A percentile compares a stretch with the other conserved stretches of the same genome.
Evolutionary conservation across 2,888 invertebrate genomes (phyloP).

Genomic region (Eueremaeus valkanovi): DNA sequence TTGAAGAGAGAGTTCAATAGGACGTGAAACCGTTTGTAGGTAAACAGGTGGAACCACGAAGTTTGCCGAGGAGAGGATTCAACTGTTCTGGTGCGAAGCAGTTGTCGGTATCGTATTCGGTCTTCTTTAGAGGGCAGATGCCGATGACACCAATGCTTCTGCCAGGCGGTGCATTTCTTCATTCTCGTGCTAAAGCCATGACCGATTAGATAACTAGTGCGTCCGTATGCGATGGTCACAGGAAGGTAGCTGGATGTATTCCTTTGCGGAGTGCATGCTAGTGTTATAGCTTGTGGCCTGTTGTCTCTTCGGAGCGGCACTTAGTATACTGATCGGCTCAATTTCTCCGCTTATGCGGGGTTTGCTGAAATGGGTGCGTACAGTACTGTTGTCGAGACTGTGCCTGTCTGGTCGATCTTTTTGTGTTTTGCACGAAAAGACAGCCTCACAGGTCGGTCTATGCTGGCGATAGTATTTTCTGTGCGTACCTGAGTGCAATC

Average conservation of each 20-base stretch:
- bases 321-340: constrained; percentile 32
- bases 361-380: not conserved
- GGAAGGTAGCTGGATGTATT: constrained; percentile 39
- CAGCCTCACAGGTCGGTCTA: not conserved
- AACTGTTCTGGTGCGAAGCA: constrained; percentile 42
- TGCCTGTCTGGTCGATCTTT: not conserved
- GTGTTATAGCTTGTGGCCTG: constrained; percentile 32
- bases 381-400: not conserved
- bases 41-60: constrained; percentile 53
- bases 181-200: constrained; percentile 37
- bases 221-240: constrained; percentile 30
- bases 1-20: constrained; percentile 58
- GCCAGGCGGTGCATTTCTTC: constrained; percentile 30
- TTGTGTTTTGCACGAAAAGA: constrained; percentile 15
- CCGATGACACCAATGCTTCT: not conserved
- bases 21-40: constrained; percentile 57
- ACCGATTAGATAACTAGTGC: constrained; percentile 32
- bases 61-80: constrained; percentile 46
- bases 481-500: constrained; percentile 10
- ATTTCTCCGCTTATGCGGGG: constrained; percentile 24
- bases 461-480: not conserved
- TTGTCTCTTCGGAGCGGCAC: not conserved
- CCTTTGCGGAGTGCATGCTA: not conserved
- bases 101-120: constrained; percentile 58
- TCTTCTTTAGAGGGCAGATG: not conserved